Evolutionary conservation across 64 coral and sea anemone species (phyloP), one percentile per base, ranked within the genome.

Genomic region (Stylophora pistillata): DNA sequence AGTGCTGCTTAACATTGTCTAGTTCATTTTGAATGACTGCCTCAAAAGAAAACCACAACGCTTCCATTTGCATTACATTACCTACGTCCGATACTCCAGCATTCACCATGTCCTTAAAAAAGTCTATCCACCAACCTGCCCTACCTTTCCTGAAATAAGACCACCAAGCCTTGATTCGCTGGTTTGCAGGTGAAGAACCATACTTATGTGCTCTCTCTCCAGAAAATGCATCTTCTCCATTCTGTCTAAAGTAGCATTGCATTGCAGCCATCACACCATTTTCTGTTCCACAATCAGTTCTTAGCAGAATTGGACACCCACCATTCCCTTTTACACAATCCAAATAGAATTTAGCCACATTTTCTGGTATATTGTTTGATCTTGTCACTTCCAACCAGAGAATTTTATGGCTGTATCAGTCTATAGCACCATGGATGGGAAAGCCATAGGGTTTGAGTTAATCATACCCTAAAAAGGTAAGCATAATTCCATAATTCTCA

Each of bases 321-420:
- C 23, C 53, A 73, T 31, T 74, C 55, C 72, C 68, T 72, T 71
- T 88, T 56, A 88, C 86, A 88, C 72, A 88, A 33, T 33, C 86
- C 58, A 88, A 34, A 58, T 74, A 88, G 73, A 88, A 88, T 60
- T 55, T 88, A 77, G 70, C 86, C 34, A 88, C 26, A 74, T 74
- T 74, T 76, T 76, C 86, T 88, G 71, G 86, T 34, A 76, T 88
- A 58, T 88, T 88, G 73, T 88, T 88, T 30, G 86, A 88, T 58
- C 86, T 88, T 74, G 86, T 58, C 86, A 88, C 30, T n/a, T 88
- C 73, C 54, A 88, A 74, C 86, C 86, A 86, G 56, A 88, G 86
- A 72, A 88, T 74, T 88, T 88, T 88, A 61, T 72, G 25, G 56
- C 86, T 88, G 86, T 88, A 88, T 60, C 86, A 56, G 27, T 86